Base-by-base conservation (phyloP, 2,888 invertebrate species). In the Thecocarcelia acutangulata region DNA sequence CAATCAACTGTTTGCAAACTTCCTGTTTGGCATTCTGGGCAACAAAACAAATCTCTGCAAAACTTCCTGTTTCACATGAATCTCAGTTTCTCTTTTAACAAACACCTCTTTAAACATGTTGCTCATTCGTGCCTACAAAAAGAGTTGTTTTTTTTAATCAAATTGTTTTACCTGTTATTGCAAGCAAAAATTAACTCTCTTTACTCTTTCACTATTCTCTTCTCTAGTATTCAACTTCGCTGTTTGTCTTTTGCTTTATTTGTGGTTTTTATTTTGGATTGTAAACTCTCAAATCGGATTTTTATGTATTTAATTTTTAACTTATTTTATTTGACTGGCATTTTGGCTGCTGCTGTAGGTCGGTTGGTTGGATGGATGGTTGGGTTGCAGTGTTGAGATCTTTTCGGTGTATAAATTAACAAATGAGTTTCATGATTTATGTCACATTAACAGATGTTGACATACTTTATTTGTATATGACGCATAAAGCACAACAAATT, bases 361-460 rank as follows among this genome's bases (percentile, higher is more conserved):
- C 50, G 52, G 33, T 13, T 28, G 13, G 33, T 9, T 33, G 33
- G 33, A 33, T 33, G 33, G 33, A 3, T 33, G 33, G 33, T 8
- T 33, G 33, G 2, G 33, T 28, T 28, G 28, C 4, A 8, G 50
- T 58, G 70, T 52, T 72, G 42, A 58, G 50, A 59, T 78, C 56
- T 37, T 46, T 68, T 66, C 24, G 40, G 50, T 70, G 59, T 4
- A 69, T 59, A 69, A 82, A 74, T 70, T 74, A 64, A 66, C 73
- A 78, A 78, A 74, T 74, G 69, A 74, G 63, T 76, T 76, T 66
- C 59, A 68, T 78, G 78, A 82, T 82, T 74, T 82, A 78, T 78
- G 78, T 74, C 82, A 82, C 78, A 78, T 74, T 63, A 74, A 74
- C 73, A 68, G 74, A 61, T 74, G 74, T 75, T 69, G 68, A 80